Conservation (phyloP, 2,888 invertebrate genomes). For the Anoplius nigerrimus region DNA sequence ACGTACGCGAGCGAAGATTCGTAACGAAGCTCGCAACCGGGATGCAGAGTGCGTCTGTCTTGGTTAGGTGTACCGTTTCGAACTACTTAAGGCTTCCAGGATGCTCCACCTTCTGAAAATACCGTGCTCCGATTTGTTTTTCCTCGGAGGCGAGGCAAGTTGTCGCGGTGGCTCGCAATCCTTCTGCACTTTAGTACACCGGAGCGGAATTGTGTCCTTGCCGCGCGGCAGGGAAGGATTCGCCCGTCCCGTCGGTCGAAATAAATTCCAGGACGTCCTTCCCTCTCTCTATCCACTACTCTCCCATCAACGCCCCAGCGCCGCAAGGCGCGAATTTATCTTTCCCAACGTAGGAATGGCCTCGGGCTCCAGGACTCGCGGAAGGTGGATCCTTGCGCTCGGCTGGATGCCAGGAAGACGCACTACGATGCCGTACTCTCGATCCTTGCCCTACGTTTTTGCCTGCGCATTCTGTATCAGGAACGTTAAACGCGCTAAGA, state of each 20-base stretch:
- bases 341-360: slow-evolving; percentile 14
- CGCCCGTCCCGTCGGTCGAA: slow-evolving; percentile 13
- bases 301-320: not conserved
- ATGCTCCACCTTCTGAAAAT: too few relatives aligned
- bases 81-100: not conserved
- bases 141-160: slow-evolving; percentile 1
- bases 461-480: too few relatives aligned
- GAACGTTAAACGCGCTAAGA: too few relatives aligned
- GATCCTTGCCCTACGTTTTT: too few relatives aligned
- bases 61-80: not conserved
- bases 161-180: slow-evolving; percentile 23
- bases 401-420: too few relatives aligned
- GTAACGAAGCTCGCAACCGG: too few relatives aligned
- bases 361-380: not conserved
- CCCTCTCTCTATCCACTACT: too few relatives aligned
- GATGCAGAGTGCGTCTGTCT: too few relatives aligned
- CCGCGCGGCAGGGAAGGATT: not conserved
- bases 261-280: slow-evolving; percentile 18
- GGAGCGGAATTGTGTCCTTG: not conserved
- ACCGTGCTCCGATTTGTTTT: too few relatives aligned
- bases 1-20: too few relatives aligned
- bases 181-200: slow-evolving; percentile 19
- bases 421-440: too few relatives aligned
- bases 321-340: slow-evolving; percentile 27
- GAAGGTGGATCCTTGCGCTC: too few relatives aligned